Conservation (phyloP, 2,888 invertebrate genomes). For the Ophion ventricosus region DNA sequence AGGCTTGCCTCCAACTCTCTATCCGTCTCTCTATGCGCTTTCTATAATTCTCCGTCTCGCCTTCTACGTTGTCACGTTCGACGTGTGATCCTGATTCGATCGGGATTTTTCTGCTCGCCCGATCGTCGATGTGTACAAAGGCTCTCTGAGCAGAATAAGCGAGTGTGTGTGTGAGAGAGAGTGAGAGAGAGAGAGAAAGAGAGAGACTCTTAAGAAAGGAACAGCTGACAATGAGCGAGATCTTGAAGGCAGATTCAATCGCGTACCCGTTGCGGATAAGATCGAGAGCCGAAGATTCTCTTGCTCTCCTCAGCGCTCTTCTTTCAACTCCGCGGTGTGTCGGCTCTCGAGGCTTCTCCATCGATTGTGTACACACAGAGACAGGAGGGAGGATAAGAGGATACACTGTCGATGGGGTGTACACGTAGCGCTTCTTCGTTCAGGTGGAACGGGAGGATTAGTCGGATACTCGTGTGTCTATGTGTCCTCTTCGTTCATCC, state of each 20-base stretch:
- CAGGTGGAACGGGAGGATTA: constrained; percentile 61
- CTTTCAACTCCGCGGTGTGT: background rate
- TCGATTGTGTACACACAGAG: constrained; percentile 44
- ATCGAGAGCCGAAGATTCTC: constrained; percentile 49
- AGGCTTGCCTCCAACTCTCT: background rate
- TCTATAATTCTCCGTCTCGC: constrained; percentile 1
- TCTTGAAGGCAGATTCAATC: constrained; percentile 65
- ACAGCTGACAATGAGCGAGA: constrained; percentile 66
- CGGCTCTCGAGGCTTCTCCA: constrained; percentile 3
- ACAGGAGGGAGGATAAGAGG: constrained; percentile 31
- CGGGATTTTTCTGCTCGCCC: constrained; percentile 55
- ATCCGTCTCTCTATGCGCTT: constrained; percentile 16
- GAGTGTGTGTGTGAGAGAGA: no score
- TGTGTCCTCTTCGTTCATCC: constrained; percentile 24
- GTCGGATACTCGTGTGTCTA: constrained; percentile 28
- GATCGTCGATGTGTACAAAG: constrained; percentile 16
- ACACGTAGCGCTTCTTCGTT: constrained; percentile 52
- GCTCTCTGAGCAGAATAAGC: background rate
- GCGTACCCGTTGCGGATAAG: constrained; percentile 51
- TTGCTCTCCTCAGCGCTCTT: background rate
- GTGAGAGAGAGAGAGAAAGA: constrained; percentile 5
- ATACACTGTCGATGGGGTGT: constrained; percentile 52
- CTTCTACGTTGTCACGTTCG: constrained; percentile 51
- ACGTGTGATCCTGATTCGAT: constrained; percentile 59
- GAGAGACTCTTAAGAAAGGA: constrained; percentile 47